Evolutionary conservation across 2,113 vertebrate genomes (phyloP).

Genomic region (Psittacara wagleri): DNA sequence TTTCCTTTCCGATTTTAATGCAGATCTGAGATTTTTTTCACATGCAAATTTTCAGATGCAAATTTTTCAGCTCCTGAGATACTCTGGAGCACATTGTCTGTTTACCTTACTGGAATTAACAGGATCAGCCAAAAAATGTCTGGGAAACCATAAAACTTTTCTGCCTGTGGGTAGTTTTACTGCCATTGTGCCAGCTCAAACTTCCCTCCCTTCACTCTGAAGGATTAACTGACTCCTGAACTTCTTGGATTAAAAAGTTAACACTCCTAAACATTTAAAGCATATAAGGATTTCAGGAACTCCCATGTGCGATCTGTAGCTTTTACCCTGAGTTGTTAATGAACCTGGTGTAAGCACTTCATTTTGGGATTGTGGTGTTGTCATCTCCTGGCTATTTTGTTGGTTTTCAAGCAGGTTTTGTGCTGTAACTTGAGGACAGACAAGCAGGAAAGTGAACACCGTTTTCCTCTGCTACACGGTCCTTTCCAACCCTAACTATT

Average conservation of each 20-base stretch:
- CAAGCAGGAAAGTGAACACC: neutral
- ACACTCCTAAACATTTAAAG: neutral
- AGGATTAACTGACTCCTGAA: neutral
- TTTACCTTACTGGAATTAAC: constrained; percentile 29
- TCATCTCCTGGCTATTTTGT: neutral
- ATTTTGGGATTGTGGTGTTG: neutral
- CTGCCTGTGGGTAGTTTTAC: neutral
- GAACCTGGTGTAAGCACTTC: neutral
- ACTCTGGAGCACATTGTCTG: neutral
- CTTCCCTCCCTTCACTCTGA: neutral
- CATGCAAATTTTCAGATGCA: constrained; percentile 23
- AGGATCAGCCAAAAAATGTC: constrained; percentile 16
- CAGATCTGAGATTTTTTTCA: constrained; percentile 38
- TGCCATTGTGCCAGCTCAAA: neutral
- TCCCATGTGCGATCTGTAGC: neutral
- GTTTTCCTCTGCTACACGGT: neutral
- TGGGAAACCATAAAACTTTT: constrained; percentile 22
- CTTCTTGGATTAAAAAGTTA: neutral
- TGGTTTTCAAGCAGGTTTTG: neutral
- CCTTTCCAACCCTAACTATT: too few relatives aligned
- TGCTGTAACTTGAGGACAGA: neutral
- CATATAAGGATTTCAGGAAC: neutral
- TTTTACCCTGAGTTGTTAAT: neutral
- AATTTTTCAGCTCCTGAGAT: neutral
- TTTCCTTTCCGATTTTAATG: constrained; percentile 37